A percentile compares a stretch with the other conserved stretches of the same genome.
phyloP scores from a whole-genome alignment of 1,140 invertebrate species.

The Drosophila tani region DNA sequence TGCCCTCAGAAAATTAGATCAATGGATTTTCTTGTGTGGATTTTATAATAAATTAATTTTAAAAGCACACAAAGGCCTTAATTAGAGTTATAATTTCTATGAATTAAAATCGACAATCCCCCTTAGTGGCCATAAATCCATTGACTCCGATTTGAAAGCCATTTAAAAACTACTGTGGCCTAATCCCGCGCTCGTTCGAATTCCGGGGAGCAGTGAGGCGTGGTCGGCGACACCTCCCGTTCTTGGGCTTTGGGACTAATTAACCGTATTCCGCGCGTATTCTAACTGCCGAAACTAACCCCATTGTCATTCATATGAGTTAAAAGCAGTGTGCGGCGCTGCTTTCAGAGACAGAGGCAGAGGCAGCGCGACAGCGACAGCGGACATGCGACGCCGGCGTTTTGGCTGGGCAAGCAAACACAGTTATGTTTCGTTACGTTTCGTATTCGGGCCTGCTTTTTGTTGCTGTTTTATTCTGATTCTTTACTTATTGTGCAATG shows the following conservation, averaged over 20 bases:
- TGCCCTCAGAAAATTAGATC: too few species aligned
- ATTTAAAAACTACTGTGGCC: constrained; percentile 4
- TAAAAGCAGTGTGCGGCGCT: constrained; percentile 40
- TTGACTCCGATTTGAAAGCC: not conserved
- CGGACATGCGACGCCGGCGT: constrained; percentile 28
- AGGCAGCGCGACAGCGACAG: constrained; percentile 13
- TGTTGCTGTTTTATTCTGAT: constrained; percentile 54
- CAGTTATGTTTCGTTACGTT: constrained; percentile 71
- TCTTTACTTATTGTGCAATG: constrained; percentile 83
- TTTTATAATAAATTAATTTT: not conserved
- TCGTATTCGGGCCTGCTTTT: constrained; percentile 14
- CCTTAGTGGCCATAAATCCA: not conserved
- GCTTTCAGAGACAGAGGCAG: constrained; percentile 17
- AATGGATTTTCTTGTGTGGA: not conserved
- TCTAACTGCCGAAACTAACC: constrained; percentile 6
- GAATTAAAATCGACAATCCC: not conserved
- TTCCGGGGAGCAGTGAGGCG: constrained; percentile 21
- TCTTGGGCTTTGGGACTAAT: constrained; percentile 30
- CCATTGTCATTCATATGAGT: constrained; percentile 42
- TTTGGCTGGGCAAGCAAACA: constrained; percentile 74
- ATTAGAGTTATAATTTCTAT: too few species aligned
- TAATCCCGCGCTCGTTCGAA: constrained; percentile 2
- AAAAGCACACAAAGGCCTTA: not conserved
- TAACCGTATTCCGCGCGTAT: constrained; percentile 26
- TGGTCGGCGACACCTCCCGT: constrained; percentile 37